A percentile compares a stretch with the other conserved stretches of the same genome.
These are phyloP conservation scores for Acronicta aceris DNA, from an alignment of 2,888 invertebrate genomes.

Conservation along the genomic window DNA sequence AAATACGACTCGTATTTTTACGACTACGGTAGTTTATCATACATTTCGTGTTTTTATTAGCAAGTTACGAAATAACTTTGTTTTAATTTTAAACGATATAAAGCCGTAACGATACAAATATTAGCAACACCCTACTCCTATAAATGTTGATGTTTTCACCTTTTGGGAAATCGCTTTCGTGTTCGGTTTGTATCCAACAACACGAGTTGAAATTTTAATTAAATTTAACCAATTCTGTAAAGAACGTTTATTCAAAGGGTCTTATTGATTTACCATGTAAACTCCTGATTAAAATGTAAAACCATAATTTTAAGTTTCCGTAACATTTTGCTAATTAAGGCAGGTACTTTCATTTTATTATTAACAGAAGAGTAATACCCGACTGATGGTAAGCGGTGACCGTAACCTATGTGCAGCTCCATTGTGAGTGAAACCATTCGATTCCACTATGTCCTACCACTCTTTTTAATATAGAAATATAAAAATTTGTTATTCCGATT, in stretches of 20 bases:
- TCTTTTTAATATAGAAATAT: too few relatives aligned
- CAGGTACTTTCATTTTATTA: not conserved
- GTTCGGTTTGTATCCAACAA: constrained; percentile 59
- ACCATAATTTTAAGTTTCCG: constrained; percentile 34
- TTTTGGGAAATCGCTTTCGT: constrained; percentile 61
- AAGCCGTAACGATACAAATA: constrained; percentile 46
- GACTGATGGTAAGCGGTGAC: too few relatives aligned
- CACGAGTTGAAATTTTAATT: constrained; percentile 63
- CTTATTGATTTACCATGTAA: constrained; percentile 48
- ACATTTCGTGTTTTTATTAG: constrained; percentile 42
- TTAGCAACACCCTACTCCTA: constrained; percentile 42
- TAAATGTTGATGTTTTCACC: constrained; percentile 59
- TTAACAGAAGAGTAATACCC: too few relatives aligned
- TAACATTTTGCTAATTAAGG: constrained; percentile 10
- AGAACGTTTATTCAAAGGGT: constrained; percentile 50
- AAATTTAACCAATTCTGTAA: constrained; percentile 59
- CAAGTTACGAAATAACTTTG: constrained; percentile 38
- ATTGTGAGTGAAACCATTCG: too few relatives aligned
- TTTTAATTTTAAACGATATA: constrained; percentile 40
- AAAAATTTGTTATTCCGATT: too few relatives aligned
- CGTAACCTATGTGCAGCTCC: too few relatives aligned
- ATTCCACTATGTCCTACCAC: too few relatives aligned
- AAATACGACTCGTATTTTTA: constrained; percentile 47
- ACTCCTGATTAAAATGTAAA: constrained; percentile 38
- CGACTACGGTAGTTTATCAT: constrained; percentile 43